A percentile compares a stretch with the other conserved stretches of the same genome.
phyloP scores from a whole-genome alignment of 2,888 invertebrate species.

The Geotrupes spiniger region DNA sequence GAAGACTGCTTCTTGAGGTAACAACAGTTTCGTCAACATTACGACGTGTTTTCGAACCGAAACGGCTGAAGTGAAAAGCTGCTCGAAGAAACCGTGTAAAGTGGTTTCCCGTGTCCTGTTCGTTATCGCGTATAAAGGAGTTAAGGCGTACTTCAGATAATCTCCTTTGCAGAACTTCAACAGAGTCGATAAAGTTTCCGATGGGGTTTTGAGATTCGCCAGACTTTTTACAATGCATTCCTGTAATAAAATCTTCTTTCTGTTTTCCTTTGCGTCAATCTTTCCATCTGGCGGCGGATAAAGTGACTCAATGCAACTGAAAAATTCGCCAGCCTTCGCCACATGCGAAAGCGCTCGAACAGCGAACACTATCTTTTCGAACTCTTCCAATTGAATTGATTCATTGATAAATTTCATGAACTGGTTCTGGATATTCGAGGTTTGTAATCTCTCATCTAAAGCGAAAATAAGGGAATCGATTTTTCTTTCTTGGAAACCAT shows the following conservation, averaged over 20 bases:
- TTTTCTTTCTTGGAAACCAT: too few relatives aligned
- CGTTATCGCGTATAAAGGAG: constrained; percentile 6
- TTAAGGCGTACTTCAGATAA: constrained; percentile 14
- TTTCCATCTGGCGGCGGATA: neutral
- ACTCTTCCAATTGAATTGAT: neutral
- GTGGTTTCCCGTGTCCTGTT: constrained; percentile 13
- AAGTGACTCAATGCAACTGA: neutral
- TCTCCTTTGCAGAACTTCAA: constrained; percentile 18
- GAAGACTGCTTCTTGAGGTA: neutral
- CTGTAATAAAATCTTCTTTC: neutral
- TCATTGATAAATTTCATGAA: neutral
- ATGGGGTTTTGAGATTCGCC: constrained; percentile 12
- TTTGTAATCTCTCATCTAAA: neutral
- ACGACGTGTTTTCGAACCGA: constrained; percentile 21
- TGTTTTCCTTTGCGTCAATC: neutral
- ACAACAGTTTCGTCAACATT: constrained; percentile 6
- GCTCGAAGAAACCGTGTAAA: neutral
- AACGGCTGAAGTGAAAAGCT: constrained; percentile 11
- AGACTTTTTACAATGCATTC: constrained; percentile 8
- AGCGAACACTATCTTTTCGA: constrained; percentile 4
- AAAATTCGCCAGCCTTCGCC: neutral
- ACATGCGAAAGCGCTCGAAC: constrained; percentile 1
- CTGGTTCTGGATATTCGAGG: neutral
- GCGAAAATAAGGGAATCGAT: too few relatives aligned
- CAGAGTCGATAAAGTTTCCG: constrained; percentile 5